Base-by-base conservation (phyloP, 2,797 vertebrate species). In the Sorex maritimensis region DNA sequence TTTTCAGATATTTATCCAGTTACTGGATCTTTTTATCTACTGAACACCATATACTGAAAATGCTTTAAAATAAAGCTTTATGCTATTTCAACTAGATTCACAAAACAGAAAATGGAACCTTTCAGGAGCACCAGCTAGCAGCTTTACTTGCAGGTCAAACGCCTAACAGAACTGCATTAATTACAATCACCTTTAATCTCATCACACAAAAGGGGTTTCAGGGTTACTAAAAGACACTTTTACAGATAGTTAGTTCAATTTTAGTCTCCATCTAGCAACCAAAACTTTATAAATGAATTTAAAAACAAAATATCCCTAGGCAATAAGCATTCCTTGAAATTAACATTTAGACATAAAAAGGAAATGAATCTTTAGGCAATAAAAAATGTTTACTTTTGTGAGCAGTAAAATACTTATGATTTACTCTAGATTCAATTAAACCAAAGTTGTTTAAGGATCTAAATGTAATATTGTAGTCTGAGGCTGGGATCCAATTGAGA, bases 361-460 rank as follows among this genome's bases (percentile, higher is more conserved):
- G 21, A 61, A 23, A 61, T 61, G 6, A 61, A 61, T 61, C 17
- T 61, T 61, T 61, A 61, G 58, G 21, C 17, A 6, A 93, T 92
- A 38, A 88, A 78, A 93, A 93, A 81, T 65, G 61, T 52, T 93
- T 83, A 61, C 89, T 96, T 95, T 93, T 81, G 75, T 61, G 71
- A 94, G 88, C 34, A 96, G 68, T 73, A 93, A 49, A 91, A 61
- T 72, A 96, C 96, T 96, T 92, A 88, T 93, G 26, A 46, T 93
- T 73, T 14, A 0, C 83, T 89, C 77, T 68, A 75, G 49, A 23
- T 92, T 80, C 75, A 94, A 80, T 92, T 93, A 97, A 75, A 86
- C 41, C 52, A 88, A 94, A 93, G 21, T 61, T 61, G 75, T 75
- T 96, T 93, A 93, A 94, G 26, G 24, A 90, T 88, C 30, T 75